Percentiles rank a stretch among this genome's conserved stretches.
These are phyloP conservation scores for Dinocampus coccinellae DNA, from an alignment of 2,888 invertebrate species.

Conservation along the genomic window DNA sequence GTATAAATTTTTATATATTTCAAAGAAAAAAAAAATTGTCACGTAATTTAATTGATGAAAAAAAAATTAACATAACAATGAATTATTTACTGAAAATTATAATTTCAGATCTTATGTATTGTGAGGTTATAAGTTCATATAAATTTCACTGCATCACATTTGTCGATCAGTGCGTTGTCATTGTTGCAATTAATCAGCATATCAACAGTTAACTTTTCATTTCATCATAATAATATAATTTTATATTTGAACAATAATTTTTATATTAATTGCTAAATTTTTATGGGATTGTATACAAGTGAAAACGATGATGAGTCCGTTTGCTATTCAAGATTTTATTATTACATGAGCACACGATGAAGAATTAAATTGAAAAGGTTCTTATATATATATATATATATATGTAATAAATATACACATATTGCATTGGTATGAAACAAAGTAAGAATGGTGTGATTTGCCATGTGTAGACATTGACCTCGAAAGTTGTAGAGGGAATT, in stretches of 20 bases:
- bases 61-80: too few species aligned
- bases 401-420: not conserved
- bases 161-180: too few species aligned
- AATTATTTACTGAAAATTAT: too few species aligned
- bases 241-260: not conserved
- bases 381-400: not conserved
- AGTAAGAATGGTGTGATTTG: not conserved
- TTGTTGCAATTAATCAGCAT: too few species aligned
- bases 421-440: slow-evolving; percentile 33
- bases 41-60: too few species aligned
- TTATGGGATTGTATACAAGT: not conserved
- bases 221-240: too few species aligned
- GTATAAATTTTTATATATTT: too few species aligned
- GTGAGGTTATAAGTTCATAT: too few species aligned
- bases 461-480: slow-evolving; percentile 59
- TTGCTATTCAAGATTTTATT: not conserved
- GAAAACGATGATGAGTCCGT: not conserved
- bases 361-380: not conserved
- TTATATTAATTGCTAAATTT: not conserved
- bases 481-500: slow-evolving; percentile 57
- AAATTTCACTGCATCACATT: too few species aligned
- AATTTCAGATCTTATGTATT: too few species aligned
- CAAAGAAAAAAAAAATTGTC: too few species aligned
- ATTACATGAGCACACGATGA: not conserved
- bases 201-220: too few species aligned